These are phyloP conservation scores for Mareca strepera DNA, from an alignment of 2,797 vertebrate genomes.

Conservation along the genomic window DNA sequence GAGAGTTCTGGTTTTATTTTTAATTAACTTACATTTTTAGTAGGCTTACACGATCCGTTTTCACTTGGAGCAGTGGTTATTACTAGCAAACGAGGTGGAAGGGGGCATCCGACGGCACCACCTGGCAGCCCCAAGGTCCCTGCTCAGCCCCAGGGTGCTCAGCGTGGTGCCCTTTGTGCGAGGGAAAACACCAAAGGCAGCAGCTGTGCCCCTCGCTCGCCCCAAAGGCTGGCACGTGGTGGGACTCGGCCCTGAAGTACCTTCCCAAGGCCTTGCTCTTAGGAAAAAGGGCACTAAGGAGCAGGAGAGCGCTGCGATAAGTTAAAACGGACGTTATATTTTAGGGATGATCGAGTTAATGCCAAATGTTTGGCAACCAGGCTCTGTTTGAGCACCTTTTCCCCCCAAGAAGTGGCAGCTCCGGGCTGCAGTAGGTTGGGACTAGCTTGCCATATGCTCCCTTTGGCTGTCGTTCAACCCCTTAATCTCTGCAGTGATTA, in stretches of 20 bases:
- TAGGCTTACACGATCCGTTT: accelerated
- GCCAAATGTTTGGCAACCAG: neutral
- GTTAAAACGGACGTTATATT: neutral
- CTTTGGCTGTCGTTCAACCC: neutral
- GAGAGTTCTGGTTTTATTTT: neutral
- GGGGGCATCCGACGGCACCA: neutral
- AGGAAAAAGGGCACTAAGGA: neutral
- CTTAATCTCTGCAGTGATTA: neutral
- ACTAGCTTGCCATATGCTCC: neutral
- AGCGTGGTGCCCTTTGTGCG: neutral
- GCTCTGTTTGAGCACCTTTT: neutral
- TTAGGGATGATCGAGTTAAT: neutral
- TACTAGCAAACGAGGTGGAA: neutral
- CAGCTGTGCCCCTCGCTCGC: neutral
- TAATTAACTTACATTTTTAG: neutral
- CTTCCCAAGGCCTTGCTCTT: neutral
- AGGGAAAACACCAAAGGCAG: neutral
- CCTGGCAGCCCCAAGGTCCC: accelerated
- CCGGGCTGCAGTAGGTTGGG: neutral
- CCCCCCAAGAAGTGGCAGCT: neutral
- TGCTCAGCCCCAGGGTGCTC: neutral
- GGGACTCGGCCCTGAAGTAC: neutral
- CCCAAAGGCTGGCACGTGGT: neutral
- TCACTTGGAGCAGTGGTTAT: no score
- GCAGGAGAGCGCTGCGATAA: no score